These are phyloP conservation scores for Lithobates pipiens DNA, from an alignment of 2,797 vertebrate species.

Conservation along the genomic window DNA sequence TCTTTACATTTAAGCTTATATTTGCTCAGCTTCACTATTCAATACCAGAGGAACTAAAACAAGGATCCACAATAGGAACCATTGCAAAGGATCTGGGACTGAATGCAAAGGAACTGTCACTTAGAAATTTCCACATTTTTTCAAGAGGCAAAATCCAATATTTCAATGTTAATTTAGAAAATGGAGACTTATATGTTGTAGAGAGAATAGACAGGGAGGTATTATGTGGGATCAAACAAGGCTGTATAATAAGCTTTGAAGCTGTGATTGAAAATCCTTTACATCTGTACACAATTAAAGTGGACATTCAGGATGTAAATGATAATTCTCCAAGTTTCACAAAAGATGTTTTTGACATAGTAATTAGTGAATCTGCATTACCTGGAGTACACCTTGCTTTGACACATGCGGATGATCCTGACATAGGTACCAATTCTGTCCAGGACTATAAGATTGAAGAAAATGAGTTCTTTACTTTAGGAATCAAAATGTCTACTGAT, in stretches of 20 bases:
- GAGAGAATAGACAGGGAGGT: conserved; percentile 77
- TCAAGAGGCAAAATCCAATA: conserved; percentile 72
- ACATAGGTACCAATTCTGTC: conserved; percentile 68
- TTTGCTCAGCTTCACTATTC: conserved; percentile 72
- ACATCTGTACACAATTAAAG: conserved; percentile 72
- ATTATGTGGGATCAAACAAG: conserved; percentile 67
- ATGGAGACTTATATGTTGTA: conserved; percentile 73
- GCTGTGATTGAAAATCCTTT: conserved; percentile 78
- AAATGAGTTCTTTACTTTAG: conserved; percentile 66
- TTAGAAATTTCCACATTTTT: conserved; percentile 73
- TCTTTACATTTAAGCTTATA: conserved; percentile 67
- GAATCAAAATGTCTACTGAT: conserved; percentile 52
- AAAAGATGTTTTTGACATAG: conserved; percentile 67
- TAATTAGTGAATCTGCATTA: conserved; percentile 69
- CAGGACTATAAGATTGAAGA: conserved; percentile 66
- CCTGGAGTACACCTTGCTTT: conserved; percentile 72
- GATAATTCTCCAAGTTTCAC: conserved; percentile 77
- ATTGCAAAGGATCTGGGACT: conserved; percentile 76
- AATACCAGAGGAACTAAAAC: conserved; percentile 76
- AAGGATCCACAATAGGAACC: conserved; percentile 74
- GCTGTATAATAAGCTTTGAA: conserved; percentile 74
- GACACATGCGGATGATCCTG: conserved; percentile 66
- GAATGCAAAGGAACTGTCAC: conserved; percentile 68
- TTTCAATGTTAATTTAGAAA: conserved; percentile 73
- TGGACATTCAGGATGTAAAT: conserved; percentile 77